These are phyloP conservation scores for Poecile atricapillus DNA, from an alignment of 2,113 vertebrate species.

Conservation along the genomic window DNA sequence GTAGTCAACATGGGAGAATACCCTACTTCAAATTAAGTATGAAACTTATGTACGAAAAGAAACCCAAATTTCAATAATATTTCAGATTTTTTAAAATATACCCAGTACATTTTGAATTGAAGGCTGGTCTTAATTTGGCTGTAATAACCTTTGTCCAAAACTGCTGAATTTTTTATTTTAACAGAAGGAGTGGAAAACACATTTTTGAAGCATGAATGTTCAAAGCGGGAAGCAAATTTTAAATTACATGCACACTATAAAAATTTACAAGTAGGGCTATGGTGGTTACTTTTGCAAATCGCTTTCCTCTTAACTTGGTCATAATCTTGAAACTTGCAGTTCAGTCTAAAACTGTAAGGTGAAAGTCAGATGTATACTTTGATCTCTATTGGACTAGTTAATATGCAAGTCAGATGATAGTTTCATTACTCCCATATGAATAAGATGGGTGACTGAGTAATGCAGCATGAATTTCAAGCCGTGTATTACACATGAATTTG, in stretches of 20 bases:
- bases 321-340: neutral
- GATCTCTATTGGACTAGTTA: neutral
- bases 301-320: neutral
- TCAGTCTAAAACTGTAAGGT: neutral
- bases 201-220: conserved; percentile 2
- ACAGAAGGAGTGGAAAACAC: neutral
- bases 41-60: neutral
- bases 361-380: neutral
- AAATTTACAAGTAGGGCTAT: neutral
- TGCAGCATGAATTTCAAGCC: conserved; percentile 23
- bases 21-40: neutral
- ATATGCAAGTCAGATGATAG: neutral
- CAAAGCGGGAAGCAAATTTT: conserved; percentile 17
- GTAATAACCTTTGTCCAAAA: neutral
- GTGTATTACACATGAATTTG: conserved; percentile 17
- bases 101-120: neutral
- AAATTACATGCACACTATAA: neutral
- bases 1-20: neutral
- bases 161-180: neutral
- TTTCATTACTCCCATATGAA: neutral
- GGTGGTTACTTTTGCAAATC: conserved; percentile 16
- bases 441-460: conserved; percentile 21
- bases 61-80: neutral
- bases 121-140: neutral
- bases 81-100: neutral